phyloP scores from a whole-genome alignment of 2,797 vertebrate genomes.

The Sphaeramia orbicularis region DNA sequence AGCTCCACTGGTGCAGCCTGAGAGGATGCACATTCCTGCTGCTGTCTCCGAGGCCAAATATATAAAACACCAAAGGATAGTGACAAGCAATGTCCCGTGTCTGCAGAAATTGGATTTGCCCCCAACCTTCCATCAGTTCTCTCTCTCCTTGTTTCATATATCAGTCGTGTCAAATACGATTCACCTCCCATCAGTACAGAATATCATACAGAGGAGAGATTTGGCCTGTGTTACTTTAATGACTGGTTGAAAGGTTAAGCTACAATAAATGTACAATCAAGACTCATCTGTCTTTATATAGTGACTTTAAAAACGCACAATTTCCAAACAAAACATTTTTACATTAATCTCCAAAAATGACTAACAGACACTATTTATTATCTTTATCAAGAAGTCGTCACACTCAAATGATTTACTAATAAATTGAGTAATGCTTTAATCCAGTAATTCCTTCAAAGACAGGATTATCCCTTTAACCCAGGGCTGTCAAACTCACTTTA shows the following conservation, averaged over 20 bases:
- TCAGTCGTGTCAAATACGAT: conserved; percentile 50
- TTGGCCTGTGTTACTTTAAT: background rate
- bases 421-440: no score
- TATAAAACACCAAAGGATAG: conserved; percentile 46
- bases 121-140: conserved; percentile 34
- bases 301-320: no score
- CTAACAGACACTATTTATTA: no score
- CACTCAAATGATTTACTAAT: no score
- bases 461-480: no score
- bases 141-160: conserved; percentile 39
- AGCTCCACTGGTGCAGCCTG: conserved; percentile 37
- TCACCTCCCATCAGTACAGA: conserved; percentile 24
- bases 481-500: no score
- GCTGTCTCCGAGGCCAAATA: conserved; percentile 50
- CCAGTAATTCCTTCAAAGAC: no score
- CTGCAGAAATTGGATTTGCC: conserved; percentile 65
- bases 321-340: no score
- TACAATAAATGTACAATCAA: no score
- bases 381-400: no score
- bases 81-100: conserved; percentile 66
- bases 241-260: background rate
- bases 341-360: no score
- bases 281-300: no score
- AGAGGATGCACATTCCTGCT: conserved; percentile 26
- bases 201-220: conserved; percentile 20